Base-by-base conservation (phyloP, 2,113 vertebrate genomes). In the Uria aalge region DNA sequence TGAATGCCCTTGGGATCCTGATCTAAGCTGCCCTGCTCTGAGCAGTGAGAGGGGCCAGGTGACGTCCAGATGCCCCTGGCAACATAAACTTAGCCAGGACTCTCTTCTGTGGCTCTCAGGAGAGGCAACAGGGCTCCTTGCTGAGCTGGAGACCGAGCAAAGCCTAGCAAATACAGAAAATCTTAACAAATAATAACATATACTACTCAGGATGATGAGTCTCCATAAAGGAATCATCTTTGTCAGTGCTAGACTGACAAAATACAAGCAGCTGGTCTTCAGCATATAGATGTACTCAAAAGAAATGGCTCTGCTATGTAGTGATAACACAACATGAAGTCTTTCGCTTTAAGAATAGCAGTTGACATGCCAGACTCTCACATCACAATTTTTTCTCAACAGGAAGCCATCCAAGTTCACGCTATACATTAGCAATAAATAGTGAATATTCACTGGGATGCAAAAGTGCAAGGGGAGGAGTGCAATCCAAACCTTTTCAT, bases 41-140 rank as follows among this genome's bases (percentile, higher is more conserved):
- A n/a, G 40, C 0, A 0, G 7, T n/a, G 20, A 36, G 53, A 73
- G 30, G 26, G 5, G 41, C 12, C 19, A 32, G 26, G 24, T 17
- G 36, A 73, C 0, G 1, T 40, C 53, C 41, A 34, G 36, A 32
- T 53, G 12, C 32, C 18, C 27, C 7, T 34, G 32, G 40, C 15
- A 71, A 40, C 6, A 12, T 50, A 52, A 10, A 47, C 15, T 71
- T 11, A 22, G 5, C 1, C 22, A 71, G 15, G 16, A 47, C 6
- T 40, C 24, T 30, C 0, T 41, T 74, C 11, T 57, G 26, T 32
- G 34, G 4, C 3, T 50, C 24, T 72, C 67, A 52, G 15, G 34
- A 67, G 30, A 57, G 4, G 18, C 4, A 43, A 7, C 7, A 45
- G 23, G 41, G n/a, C 17, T 22, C n/a, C 4, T n/a, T 64, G 36